phyloP scores from a whole-genome alignment of 1,140 invertebrate genomes.

The Leguminivora glycinivorella region DNA sequence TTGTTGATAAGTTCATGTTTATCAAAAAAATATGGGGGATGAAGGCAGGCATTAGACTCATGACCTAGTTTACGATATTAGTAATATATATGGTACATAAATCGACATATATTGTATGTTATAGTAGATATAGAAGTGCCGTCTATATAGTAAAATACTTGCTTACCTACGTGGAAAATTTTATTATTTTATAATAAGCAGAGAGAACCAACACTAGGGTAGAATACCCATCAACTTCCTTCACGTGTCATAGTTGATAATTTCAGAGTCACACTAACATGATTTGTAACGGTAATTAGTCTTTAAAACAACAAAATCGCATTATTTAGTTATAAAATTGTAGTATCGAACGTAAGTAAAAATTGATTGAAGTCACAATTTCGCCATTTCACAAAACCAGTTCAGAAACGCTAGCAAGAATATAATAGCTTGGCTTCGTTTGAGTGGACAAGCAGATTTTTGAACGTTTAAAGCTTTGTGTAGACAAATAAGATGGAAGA shows the following conservation, averaged over 20 bases:
- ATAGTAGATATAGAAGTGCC: not conserved
- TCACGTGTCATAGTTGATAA: constrained; percentile 42
- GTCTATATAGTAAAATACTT: constrained; percentile 21
- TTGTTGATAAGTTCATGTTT: constrained; percentile 26
- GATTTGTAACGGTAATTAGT: constrained; percentile 43
- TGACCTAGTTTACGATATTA: constrained; percentile 38
- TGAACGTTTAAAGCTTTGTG: not conserved
- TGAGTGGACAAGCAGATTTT: not conserved
- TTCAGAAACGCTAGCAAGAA: constrained; percentile 45
- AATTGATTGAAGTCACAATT: constrained; percentile 60
- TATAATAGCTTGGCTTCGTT: not conserved
- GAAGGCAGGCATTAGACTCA: constrained; percentile 29
- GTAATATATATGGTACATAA: not conserved
- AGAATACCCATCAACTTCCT: constrained; percentile 54
- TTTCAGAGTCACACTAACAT: constrained; percentile 44
- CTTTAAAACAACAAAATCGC: constrained; percentile 48
- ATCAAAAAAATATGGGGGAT: constrained; percentile 19
- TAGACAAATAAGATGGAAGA: not conserved
- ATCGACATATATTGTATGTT: not conserved
- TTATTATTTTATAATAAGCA: constrained; percentile 41
- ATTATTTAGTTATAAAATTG: constrained; percentile 56
- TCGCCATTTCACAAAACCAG: constrained; percentile 70
- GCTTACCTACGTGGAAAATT: constrained; percentile 46
- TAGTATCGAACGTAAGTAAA: constrained; percentile 54
- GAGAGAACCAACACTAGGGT: constrained; percentile 42